phyloP scores from a whole-genome alignment of 1,140 invertebrate species.

The Cephus cinctus region DNA sequence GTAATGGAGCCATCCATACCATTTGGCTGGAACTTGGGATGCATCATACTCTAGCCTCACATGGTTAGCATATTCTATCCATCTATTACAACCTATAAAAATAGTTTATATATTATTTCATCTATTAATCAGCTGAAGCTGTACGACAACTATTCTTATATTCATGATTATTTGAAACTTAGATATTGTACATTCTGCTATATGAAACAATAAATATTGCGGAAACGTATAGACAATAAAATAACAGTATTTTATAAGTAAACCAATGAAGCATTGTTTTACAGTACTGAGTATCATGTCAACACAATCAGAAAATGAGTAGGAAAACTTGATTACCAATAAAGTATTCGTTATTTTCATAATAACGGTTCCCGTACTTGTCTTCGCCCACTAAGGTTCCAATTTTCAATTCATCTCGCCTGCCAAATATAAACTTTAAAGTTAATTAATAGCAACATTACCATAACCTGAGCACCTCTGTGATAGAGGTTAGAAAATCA shows the following conservation, averaged over 20 bases:
- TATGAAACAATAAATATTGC: conserved; percentile 10
- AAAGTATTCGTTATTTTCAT: conserved; percentile 87
- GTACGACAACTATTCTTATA: too few relatives aligned
- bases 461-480: conserved; percentile 24
- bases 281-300: background rate
- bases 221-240: conserved; percentile 6
- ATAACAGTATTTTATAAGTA: conserved; percentile 4
- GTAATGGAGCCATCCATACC: conserved; percentile 86
- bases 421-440: conserved; percentile 50
- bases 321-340: conserved; percentile 64
- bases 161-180: background rate
- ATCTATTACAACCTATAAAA: conserved; percentile 78
- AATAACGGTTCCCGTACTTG: conserved; percentile 96
- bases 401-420: conserved; percentile 84
- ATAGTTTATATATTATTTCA: conserved; percentile 10
- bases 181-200: conserved; percentile 5
- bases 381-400: conserved; percentile 90
- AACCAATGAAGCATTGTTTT: background rate
- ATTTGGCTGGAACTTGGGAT: conserved; percentile 89
- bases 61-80: conserved; percentile 85
- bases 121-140: too few relatives aligned
- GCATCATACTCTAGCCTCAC: conserved; percentile 87
- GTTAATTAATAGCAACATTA: conserved; percentile 22
- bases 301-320: background rate
- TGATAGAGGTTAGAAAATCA: conserved; percentile 17